Evolutionary conservation across 2,797 vertebrate genomes (phyloP).

Genomic region (Phalanger gymnotis): DNA sequence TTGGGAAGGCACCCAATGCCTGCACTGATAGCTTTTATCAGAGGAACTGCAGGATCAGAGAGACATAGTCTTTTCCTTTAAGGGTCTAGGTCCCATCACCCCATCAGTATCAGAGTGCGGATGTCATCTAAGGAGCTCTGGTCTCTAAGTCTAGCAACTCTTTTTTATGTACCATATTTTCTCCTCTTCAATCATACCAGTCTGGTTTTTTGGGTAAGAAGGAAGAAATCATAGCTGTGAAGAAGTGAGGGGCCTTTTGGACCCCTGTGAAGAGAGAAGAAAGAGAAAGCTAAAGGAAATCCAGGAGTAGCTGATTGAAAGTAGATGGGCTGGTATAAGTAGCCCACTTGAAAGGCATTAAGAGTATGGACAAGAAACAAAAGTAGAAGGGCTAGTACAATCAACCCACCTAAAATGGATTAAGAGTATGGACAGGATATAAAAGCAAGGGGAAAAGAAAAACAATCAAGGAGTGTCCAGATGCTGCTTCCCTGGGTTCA

Average conservation of each 20-base stretch:
- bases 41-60: no score
- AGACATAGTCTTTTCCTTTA: no score
- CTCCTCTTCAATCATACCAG: neutral
- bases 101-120: neutral
- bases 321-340: neutral
- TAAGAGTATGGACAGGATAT: neutral
- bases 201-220: neutral
- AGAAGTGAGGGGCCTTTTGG: neutral
- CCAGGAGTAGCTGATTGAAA: neutral
- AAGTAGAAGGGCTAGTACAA: neutral
- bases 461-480: neutral
- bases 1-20: no score
- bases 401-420: neutral
- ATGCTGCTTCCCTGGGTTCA: no score
- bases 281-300: neutral
- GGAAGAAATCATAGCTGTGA: neutral
- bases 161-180: neutral
- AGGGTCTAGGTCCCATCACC: no score
- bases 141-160: neutral
- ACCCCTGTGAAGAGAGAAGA: neutral
- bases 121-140: neutral
- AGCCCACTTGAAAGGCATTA: neutral
- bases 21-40: no score
- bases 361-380: neutral
- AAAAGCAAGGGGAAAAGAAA: neutral